Base-by-base conservation (phyloP, 1,140 invertebrate genomes). In the Armadillidium nasatum region DNA sequence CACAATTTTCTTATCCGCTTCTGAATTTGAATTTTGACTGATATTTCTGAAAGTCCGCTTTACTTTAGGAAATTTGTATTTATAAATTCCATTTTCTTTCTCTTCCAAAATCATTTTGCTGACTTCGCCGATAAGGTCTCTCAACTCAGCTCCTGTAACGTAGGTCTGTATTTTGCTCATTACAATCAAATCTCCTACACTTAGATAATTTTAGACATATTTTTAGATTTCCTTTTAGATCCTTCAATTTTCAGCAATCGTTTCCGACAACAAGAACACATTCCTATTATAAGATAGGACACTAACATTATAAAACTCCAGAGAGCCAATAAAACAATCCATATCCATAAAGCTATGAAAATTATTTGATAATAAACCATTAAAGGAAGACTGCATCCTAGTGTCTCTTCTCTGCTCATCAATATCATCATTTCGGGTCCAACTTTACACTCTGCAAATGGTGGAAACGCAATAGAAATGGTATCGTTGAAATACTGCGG, bases 401-500 rank as follows among this genome's bases (percentile, higher is more conserved):
- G 1, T 15, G 50, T 60, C 7, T 60, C 50, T 60, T 60, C 50
- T 60, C 50, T 13, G 7, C 7, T 60, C 11, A 60, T 60, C 19
- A 60, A 60, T 3, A 60, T 7, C 50, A 60, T 60, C 50, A 60
- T 60, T 60, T 60, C 50, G 1, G 50, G 11, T 13, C 50, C 50
- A 15, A 60, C 19, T 60, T 60, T 60, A 7, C 50, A 60, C 19
- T 60, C 50, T 15, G 50, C 50, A 60, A 60, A 60, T 13, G 50
- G 50, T 2, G 50, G 50, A 60, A 60, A 60, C 3, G 50, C 50
- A 2, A 60, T 2, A 60, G 50, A 60, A 60, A 60, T 1, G 1
- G 50, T 60, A 60, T 60, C 50, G 19, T 60, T 60, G 50, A 60
- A 60, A 60, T 60, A 60, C 19, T 60, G 50, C 50, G 50, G 50